Conservation (phyloP, 1,140 invertebrate species). For the Trachymyrmex septentrionalis region DNA sequence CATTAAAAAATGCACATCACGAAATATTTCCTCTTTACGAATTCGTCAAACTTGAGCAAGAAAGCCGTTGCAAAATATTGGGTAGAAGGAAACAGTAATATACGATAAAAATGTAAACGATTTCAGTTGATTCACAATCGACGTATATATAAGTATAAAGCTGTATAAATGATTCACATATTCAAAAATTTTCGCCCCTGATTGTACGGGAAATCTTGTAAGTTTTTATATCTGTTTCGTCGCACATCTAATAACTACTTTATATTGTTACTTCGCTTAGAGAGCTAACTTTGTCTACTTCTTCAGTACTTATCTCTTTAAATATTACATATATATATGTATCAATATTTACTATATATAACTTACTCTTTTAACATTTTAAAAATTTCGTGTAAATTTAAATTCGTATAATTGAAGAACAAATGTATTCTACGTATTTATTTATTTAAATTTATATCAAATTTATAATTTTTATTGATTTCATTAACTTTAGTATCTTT, state of each 20-base stretch:
- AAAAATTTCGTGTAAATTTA: background rate
- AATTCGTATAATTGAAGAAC: background rate
- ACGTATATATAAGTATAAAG: conserved; percentile 63
- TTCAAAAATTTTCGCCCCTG: conserved; percentile 20
- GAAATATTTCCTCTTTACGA: conserved; percentile 56
- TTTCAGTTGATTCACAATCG: background rate
- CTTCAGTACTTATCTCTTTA: background rate
- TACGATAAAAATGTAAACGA: conserved; percentile 26
- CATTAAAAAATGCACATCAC: background rate
- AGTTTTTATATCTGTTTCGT: conserved; percentile 21
- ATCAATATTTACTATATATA: background rate
- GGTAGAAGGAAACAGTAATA: conserved; percentile 6
- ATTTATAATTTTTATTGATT: background rate
- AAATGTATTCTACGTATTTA: background rate
- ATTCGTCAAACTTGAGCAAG: conserved; percentile 10
- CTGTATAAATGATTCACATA: conserved; percentile 54
- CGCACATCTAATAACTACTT: background rate
- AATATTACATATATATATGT: background rate
- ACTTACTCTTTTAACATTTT: background rate
- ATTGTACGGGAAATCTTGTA: conserved; percentile 52
- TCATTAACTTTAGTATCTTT: conserved; percentile 9
- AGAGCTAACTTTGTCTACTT: background rate
- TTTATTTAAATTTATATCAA: background rate
- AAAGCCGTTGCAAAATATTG: conserved; percentile 60
- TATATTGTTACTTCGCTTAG: background rate